A percentile compares a stretch with the other conserved stretches of the same genome.
These are phyloP conservation scores for Volucella zonaria DNA, from an alignment of 2,888 invertebrate species.

Conservation along the genomic window DNA sequence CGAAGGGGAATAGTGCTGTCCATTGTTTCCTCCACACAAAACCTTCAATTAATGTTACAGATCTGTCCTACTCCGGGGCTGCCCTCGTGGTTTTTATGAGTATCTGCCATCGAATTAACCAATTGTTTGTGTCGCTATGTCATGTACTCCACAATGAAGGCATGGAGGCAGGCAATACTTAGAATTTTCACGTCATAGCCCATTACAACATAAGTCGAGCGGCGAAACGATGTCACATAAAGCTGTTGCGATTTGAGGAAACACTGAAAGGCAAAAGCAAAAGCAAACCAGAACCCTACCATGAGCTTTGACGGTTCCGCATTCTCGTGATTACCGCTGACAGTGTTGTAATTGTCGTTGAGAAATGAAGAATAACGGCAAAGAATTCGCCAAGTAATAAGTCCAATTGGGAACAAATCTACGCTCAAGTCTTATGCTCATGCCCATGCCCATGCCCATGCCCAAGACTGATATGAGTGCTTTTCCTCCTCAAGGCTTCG, in stretches of 20 bases:
- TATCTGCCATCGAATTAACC: conserved; percentile 44
- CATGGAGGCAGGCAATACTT: conserved; percentile 1
- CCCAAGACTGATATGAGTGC: conserved; percentile 3
- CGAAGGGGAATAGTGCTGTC: too few species aligned
- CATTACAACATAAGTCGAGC: conserved; percentile 39
- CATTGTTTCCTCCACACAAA: too few species aligned
- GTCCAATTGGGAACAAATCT: conserved; percentile 53
- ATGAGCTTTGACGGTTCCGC: conserved; percentile 57
- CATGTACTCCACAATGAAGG: conserved; percentile 27
- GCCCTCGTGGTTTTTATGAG: too few species aligned
- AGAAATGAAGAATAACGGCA: conserved; percentile 55
- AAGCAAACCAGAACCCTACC: background rate
- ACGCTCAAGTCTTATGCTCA: background rate
- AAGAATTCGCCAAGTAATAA: conserved; percentile 6
- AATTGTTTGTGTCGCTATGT: conserved; percentile 57
- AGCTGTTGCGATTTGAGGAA: conserved; percentile 34
- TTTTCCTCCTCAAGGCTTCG: conserved; percentile 41
- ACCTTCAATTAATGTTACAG: too few species aligned
- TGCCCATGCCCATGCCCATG: background rate
- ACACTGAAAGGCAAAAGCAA: background rate
- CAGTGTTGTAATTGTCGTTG: conserved; percentile 52
- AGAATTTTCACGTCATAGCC: conserved; percentile 39
- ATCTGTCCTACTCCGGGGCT: too few species aligned
- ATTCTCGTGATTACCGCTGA: conserved; percentile 56
- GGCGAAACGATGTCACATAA: conserved; percentile 36